Base-by-base conservation (phyloP, 2,888 invertebrate genomes). In the Gnatocerus cornutus region DNA sequence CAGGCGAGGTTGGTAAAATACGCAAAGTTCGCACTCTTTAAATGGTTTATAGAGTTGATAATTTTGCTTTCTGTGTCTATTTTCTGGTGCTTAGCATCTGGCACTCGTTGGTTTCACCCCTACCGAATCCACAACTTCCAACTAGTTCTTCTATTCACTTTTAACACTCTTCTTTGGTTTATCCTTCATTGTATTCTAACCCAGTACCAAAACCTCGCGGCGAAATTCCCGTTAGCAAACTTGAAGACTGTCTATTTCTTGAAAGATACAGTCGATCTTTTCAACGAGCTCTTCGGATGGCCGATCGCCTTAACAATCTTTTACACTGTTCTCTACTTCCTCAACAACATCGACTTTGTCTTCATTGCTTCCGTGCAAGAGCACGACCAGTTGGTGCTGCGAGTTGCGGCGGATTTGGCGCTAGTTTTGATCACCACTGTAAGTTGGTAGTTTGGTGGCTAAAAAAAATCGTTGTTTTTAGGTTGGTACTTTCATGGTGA, bases 201-300 rank as follows among this genome's bases (percentile, higher is more conserved):
- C 2, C 21, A 41, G 9, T 56, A 41, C 8, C n/a, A 21, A 16
- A 9, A 56, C 9, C 21, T 56, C 21, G 21, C 21, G 1, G 1
- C 4, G 2, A 21, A 21, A 1, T 21, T 21, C 4, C 1, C 21
- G 21, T 3, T 3, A 21, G 21, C 1, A 4, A 21, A 21, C 1
- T 4, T 21, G 21, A 21, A 21, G 1, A 21, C 21, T 3, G 21
- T 21, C 21, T 21, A 21, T 4, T 21, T 21, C 1, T 4, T 21
- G 21, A 21, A 21, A 4, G 21, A 21, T 21, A 21, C 21, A 21
- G 21, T 21, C 21, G 21, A 21, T 3, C 21, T 21, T 21, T 30
- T 52, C 12, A 52, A 52, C 8, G 52, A 52, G 6, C 13, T 52
- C 12, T 52, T 52, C 33, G 52, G 52, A 1, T 52, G 52, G 52